Conservation (phyloP, 37 sponge, comb jelly and placozoan species). For the Agelas oroides region DNA sequence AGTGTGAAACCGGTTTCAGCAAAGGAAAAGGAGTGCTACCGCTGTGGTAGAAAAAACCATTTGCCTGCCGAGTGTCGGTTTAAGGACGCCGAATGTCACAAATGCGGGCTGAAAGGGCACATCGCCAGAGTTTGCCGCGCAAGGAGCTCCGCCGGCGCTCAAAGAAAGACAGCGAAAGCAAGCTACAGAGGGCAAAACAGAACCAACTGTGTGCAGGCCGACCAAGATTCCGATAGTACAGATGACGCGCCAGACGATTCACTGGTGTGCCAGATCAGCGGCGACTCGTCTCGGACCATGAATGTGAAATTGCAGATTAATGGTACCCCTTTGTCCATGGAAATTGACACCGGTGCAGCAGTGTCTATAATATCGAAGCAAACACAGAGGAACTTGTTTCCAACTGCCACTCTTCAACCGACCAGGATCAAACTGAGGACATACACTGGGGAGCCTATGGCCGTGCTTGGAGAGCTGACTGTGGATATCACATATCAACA, state of each 20-base stretch:
- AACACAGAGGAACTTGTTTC: too few species aligned
- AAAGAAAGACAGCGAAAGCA: not conserved
- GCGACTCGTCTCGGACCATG: too few species aligned
- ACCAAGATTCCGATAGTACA: too few species aligned
- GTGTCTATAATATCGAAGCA: constrained; percentile 12
- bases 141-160: not conserved
- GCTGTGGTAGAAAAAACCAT: constrained; percentile 1
- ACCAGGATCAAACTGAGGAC: too few species aligned
- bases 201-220: too few species aligned
- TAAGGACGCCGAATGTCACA: not conserved
- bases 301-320: not conserved
- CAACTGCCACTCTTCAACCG: too few species aligned
- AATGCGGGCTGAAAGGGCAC: not conserved
- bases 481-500: not conserved
- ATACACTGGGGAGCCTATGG: constrained; percentile 8
- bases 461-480: not conserved
- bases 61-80: not conserved
- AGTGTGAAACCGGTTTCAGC: too few species aligned
- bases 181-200: not conserved
- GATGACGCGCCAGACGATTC: too few species aligned
- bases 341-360: not conserved
- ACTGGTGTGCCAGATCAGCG: too few species aligned
- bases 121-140: not conserved
- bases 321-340: too few species aligned
- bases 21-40: not conserved